Base-by-base conservation (phyloP, 1,140 invertebrate genomes). In the Caenorhabditis inopinata region DNA sequence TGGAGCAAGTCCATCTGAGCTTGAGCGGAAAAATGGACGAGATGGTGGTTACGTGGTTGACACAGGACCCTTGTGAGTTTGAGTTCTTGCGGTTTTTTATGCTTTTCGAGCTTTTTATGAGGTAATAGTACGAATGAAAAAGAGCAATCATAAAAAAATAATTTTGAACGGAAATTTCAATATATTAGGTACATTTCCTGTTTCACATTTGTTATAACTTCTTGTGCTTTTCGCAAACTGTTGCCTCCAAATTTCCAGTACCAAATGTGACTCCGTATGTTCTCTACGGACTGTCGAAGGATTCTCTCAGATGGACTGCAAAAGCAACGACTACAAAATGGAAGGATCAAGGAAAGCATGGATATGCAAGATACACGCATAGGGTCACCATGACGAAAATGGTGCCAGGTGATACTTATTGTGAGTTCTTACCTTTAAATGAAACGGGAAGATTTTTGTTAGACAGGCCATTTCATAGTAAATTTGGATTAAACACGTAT, bases 1-100 rank as follows among this genome's bases (percentile, higher is more conserved):
- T 75, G 62, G 51, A 85, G 49, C 85, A 85, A 78, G 73, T 85
- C 16, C 85, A 85, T 48, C 47, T 85, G 14, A 85, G 85, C 16
- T 84, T 84, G 81, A 82, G 83, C 18, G 85, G 81, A 45, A 76
- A 83, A 1, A 49, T 46, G 1, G 51, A 38, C 47, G 46, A 49
- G 29, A 79, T 83, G 53, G 46, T 51, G n/a, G 81, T 83, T 7
- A 83, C 48, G 1, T 83, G 82, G 82, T 35, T 83, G 16, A 83
- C 82, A 9, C 68, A 58, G 42, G 74, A 83, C n/a, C 42, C 49
- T 38, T 74, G 78, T 79, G 23, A 75, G 78, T 42, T 78, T 77
- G 25, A n/a, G 7, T 1, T 53, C n/a, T 53, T 42, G n/a, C n/a
- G n/a, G n/a, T n/a, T n/a, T n/a, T n/a, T n/a, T n/a, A n/a, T n/a